Evolutionary conservation across 2,797 vertebrate species (phyloP).

Genomic region (Bucorvus abyssinicus): DNA sequence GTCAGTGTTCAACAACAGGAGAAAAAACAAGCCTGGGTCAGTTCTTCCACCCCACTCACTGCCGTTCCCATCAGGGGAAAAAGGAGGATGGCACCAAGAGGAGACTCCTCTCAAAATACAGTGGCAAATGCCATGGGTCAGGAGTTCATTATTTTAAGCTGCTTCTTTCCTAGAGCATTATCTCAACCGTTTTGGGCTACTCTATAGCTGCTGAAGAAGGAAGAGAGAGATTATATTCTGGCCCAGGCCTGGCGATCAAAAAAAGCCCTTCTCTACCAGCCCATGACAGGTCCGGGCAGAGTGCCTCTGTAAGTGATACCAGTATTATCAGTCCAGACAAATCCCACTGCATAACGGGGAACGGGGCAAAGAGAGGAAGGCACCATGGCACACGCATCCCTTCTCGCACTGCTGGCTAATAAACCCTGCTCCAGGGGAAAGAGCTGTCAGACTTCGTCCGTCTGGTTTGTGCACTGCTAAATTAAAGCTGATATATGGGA

Average conservation of each 20-base stretch:
- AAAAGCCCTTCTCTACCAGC: not conserved
- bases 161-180: not conserved
- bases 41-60: not conserved
- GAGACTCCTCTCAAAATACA: not conserved
- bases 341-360: not conserved
- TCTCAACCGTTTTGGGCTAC: not conserved
- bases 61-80: not conserved
- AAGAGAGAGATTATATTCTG: not conserved
- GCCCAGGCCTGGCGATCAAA: not conserved
- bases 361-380: not conserved
- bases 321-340: slow-evolving; percentile 4
- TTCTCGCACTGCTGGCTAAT: not conserved
- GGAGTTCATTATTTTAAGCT: not conserved
- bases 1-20: not conserved
- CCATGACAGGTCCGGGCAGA: not conserved
- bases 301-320: not conserved
- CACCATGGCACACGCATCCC: not conserved
- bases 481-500: slow-evolving; percentile 2
- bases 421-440: not conserved
- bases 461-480: not conserved
- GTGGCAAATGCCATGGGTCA: not conserved
- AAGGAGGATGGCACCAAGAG: not conserved
- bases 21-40: not conserved
- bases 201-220: not conserved
- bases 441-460: not conserved